These are phyloP conservation scores for Saccostrea cuccullata DNA, from an alignment of 1,140 invertebrate species.

Conservation along the genomic window DNA sequence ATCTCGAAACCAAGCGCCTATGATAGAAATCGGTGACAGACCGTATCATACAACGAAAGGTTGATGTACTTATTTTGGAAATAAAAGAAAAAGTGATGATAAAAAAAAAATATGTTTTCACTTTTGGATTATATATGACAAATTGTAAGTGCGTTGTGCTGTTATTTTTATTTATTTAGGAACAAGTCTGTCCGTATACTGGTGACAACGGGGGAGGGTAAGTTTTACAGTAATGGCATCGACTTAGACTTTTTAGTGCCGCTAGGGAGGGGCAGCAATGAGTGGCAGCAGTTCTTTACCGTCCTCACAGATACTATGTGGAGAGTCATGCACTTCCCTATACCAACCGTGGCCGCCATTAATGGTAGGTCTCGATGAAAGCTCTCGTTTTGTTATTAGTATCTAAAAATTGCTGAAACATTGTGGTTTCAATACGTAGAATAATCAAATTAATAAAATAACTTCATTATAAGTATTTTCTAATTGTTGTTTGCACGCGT, in stretches of 20 bases:
- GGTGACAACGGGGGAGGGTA: constrained; percentile 38
- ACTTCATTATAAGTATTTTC: not conserved
- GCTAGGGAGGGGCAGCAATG: not conserved
- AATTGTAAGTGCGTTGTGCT: no score
- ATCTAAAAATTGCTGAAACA: no score
- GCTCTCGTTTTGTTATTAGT: not conserved
- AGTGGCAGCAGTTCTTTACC: not conserved
- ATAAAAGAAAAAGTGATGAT: no score
- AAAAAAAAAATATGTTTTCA: no score
- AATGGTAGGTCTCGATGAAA: constrained; percentile 49
- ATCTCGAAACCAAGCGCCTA: no score
- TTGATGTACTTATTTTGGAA: no score
- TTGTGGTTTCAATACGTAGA: no score
- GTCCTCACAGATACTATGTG: not conserved
- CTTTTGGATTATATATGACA: no score
- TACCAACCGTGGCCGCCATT: constrained; percentile 55
- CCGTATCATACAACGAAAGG: no score
- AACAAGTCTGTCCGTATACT: not conserved
- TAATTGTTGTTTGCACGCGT: not conserved
- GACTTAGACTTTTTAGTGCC: constrained; percentile 48
- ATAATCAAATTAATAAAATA: not conserved
- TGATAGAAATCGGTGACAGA: no score
- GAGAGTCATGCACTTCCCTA: constrained; percentile 45
- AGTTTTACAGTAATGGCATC: constrained; percentile 59
- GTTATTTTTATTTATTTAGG: constrained; percentile 12